Evolutionary conservation across 2,113 vertebrate species (phyloP).

Genomic region (Glareola pratincola): DNA sequence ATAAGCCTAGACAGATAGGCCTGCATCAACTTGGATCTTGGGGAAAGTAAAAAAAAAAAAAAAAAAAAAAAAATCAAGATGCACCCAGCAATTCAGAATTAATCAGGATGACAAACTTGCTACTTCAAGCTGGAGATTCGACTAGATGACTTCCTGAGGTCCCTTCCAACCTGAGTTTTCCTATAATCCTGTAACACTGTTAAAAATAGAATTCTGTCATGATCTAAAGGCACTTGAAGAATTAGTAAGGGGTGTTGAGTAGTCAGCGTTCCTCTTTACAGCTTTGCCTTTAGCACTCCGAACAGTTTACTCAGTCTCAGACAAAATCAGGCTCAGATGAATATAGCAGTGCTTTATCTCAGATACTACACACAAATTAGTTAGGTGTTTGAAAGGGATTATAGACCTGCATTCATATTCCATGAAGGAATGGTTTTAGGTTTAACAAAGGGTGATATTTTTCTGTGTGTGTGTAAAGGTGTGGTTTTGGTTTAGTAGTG

Average conservation of each 20-base stretch:
- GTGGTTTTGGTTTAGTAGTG: neutral
- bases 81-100: neutral
- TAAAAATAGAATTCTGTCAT: neutral
- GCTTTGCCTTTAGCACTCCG: neutral
- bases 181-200: neutral
- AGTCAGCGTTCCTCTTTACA: neutral
- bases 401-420: neutral
- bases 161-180: neutral
- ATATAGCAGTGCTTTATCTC: neutral
- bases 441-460: fast-evolving
- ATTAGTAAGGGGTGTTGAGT: neutral
- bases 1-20: neutral
- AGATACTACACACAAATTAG: neutral
- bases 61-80: neutral
- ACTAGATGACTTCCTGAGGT: neutral
- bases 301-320: neutral
- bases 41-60: neutral
- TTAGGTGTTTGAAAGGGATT: neutral
- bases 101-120: neutral
- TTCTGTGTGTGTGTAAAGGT: neutral
- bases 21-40: neutral
- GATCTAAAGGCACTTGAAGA: neutral
- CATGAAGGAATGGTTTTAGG: neutral
- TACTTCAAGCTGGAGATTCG: neutral
- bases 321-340: neutral